phyloP scores from a whole-genome alignment of 2,888 invertebrate genomes.

The Schrankia costaestrigalis region DNA sequence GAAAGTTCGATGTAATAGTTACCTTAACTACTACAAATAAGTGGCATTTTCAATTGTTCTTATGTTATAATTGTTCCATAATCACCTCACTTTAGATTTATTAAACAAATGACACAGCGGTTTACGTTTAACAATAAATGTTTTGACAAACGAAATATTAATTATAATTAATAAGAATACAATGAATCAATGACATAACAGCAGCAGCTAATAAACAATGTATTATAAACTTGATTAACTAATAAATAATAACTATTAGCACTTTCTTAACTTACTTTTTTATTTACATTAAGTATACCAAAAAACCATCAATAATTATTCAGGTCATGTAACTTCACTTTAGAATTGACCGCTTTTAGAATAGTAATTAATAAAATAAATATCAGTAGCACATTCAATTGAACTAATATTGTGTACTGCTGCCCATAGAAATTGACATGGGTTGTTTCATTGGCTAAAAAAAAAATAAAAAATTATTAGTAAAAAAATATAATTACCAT shows the following conservation, averaged over 20 bases:
- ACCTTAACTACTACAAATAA: constrained; percentile 72
- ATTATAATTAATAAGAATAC: constrained; percentile 14
- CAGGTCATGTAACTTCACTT: too few relatives aligned
- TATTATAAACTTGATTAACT: constrained; percentile 38
- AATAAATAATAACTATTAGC: constrained; percentile 37
- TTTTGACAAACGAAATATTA: too few relatives aligned
- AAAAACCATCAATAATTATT: too few relatives aligned
- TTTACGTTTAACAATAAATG: constrained; percentile 22
- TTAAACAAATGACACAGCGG: constrained; percentile 18
- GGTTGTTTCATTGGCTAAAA: too few relatives aligned
- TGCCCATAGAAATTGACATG: too few relatives aligned
- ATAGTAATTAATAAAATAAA: too few relatives aligned
- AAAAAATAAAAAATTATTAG: too few relatives aligned
- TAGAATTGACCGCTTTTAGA: too few relatives aligned
- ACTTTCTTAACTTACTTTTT: constrained; percentile 56
- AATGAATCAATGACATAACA: constrained; percentile 24
- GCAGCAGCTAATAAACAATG: constrained; percentile 28
- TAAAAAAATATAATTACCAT: too few relatives aligned
- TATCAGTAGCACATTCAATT: too few relatives aligned
- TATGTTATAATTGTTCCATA: constrained; percentile 51
- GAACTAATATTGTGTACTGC: too few relatives aligned
- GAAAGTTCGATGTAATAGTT: constrained; percentile 69
- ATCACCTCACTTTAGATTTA: constrained; percentile 38
- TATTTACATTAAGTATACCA: too few relatives aligned
- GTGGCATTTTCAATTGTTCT: constrained; percentile 60